phyloP scores from a whole-genome alignment of 92 coral and sea anemone genomes.

The Meandrina meandrites region DNA sequence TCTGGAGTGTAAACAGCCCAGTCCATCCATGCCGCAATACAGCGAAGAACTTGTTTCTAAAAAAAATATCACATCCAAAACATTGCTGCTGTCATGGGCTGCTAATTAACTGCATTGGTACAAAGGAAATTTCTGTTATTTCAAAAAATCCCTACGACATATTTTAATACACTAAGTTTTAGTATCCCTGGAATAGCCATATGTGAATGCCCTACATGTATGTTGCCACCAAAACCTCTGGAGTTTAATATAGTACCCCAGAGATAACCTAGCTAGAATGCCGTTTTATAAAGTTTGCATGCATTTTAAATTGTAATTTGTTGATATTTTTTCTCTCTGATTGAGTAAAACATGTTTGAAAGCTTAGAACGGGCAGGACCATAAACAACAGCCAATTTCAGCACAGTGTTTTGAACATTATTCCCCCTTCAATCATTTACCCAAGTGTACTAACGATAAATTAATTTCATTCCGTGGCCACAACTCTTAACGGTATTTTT shows the following conservation, averaged over 20 bases:
- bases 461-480: too few species aligned
- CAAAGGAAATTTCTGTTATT: neutral
- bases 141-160: neutral
- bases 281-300: too few species aligned
- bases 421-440: too few species aligned
- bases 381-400: too few species aligned
- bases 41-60: conserved; percentile 96
- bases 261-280: too few species aligned
- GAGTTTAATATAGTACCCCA: too few species aligned
- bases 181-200: neutral
- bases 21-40: conserved; percentile 97
- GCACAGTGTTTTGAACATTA: too few species aligned
- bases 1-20: conserved; percentile 99
- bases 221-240: neutral
- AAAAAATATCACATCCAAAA: too few species aligned
- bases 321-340: neutral
- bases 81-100: neutral
- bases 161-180: neutral
- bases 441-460: too few species aligned
- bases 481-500: too few species aligned
- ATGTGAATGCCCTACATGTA: neutral
- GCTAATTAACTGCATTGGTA: neutral
- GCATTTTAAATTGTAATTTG: too few species aligned
- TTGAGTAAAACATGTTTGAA: neutral
- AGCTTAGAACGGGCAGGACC: neutral